Base-by-base conservation (phyloP, 2,797 vertebrate species). In the Dermochelys coriacea region DNA sequence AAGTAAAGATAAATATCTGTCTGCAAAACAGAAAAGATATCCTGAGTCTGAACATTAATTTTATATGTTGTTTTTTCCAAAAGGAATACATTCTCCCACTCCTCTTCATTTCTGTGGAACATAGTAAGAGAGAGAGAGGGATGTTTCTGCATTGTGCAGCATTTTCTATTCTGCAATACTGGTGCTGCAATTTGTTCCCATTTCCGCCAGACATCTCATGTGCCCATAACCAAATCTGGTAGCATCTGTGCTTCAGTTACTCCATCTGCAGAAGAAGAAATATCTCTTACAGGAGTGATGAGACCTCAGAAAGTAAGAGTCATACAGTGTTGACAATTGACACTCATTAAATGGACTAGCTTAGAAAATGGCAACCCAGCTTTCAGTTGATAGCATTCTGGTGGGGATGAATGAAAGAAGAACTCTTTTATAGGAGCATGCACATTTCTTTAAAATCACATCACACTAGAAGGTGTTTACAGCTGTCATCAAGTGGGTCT, bases 81-180 rank as follows among this genome's bases (percentile, higher is more conserved):
- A 59, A 59, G 57, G 31, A 86, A 1, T 0, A 0, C 19, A 9
- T 54, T 80, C 31, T 82, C 0, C 34, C 57, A 21, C 0, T 57
- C 47, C 15, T 29, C 37, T 90, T 84, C 19, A 61, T 37, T 61
- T 68, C 68, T 71, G n/a, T 71, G 68, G 31, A 34, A 55, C 21
- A 10, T 3, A 29, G 31, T 34, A 71, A 71, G 18, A 71, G 64
- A 34, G 12, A 64, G n/a, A 71, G 37, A 37, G 68, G 68, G 31
- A 9, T 71, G n/a, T 71, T 68, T n/a, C 64, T 71, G 34, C 64
- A 71, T 6, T n/a, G 34, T 34, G 61, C 55, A 12, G 25, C 12
- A 25, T 61, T 34, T 61, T 61, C 29, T 61, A 15, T 61, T 31
- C 15, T 6, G 61, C 59, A 29, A 61, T 15, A 9, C 16, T 71